Percentiles rank a stretch among this genome's conserved stretches.
Evolutionary conservation across 2,113 vertebrate species (phyloP).

Genomic region (Tupaia chinensis): DNA sequence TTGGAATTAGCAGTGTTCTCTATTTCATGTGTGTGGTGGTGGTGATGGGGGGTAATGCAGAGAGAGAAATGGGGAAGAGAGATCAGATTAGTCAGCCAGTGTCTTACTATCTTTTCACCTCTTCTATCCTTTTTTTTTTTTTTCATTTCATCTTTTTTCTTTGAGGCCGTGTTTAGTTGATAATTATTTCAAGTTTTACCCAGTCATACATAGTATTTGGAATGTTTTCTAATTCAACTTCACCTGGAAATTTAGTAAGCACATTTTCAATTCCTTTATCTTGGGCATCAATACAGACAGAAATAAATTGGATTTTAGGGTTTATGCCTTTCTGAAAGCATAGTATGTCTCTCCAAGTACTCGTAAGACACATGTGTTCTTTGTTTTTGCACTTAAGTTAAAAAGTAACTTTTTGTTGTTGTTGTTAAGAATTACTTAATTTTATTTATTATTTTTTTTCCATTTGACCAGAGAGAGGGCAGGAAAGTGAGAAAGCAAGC

Average conservation of each 20-base stretch:
- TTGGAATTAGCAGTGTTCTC: slow-evolving; percentile 63
- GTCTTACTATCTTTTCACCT: background rate
- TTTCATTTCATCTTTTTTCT: slow-evolving; percentile 11
- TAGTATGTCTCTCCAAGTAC: background rate
- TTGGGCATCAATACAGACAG: background rate
- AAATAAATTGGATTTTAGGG: background rate
- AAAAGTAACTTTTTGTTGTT: background rate
- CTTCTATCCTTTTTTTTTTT: background rate
- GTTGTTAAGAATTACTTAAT: too few species aligned
- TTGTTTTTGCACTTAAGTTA: background rate
- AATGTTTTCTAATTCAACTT: background rate
- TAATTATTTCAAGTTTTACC: slow-evolving; percentile 13
- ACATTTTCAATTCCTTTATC: background rate
- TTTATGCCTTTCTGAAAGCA: background rate
- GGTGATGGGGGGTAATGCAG: background rate
- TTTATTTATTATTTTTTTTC: too few species aligned
- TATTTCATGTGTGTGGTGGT: background rate
- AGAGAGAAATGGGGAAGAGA: background rate
- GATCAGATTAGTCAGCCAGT: background rate
- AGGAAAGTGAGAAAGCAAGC: too few species aligned
- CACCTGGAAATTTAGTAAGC: background rate
- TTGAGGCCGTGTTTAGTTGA: background rate
- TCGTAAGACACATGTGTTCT: background rate
- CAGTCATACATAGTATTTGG: background rate
- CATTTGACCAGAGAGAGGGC: too few species aligned